These are phyloP conservation scores for Athalia rosae DNA, from an alignment of 2,888 invertebrate genomes.

Conservation along the genomic window DNA sequence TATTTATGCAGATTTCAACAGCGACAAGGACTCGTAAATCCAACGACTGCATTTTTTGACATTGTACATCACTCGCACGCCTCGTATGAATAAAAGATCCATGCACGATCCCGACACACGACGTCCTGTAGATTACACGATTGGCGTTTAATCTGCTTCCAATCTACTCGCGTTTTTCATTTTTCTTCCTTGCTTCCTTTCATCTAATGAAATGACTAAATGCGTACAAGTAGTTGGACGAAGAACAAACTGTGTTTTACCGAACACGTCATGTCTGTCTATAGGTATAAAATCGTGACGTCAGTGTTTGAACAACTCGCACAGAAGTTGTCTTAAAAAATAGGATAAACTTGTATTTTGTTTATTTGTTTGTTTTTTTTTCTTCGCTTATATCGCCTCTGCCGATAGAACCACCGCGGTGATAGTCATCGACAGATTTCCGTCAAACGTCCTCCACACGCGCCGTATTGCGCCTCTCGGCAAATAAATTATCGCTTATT, in stretches of 20 bases:
- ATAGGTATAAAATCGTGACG: not conserved
- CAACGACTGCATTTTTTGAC: not conserved
- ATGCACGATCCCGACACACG: not conserved
- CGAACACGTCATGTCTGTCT: not conserved
- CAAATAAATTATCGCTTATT: slow-evolving; percentile 7
- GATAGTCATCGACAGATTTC: slow-evolving; percentile 1
- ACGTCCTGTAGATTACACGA: not conserved
- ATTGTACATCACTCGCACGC: too few species aligned
- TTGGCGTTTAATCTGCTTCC: not conserved
- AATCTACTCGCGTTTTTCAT: not conserved
- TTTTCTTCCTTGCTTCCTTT: not conserved
- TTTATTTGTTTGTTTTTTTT: not conserved
- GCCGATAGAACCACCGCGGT: too few species aligned
- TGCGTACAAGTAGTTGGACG: too few species aligned
- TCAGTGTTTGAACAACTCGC: slow-evolving; percentile 14
- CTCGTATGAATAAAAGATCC: not conserved
- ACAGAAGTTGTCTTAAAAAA: not conserved
- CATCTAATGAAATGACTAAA: not conserved
- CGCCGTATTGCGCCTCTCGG: not conserved
- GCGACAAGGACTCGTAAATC: not conserved
- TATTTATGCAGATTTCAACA: too few species aligned
- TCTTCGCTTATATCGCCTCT: not conserved
- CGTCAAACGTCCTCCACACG: slow-evolving; percentile 16
- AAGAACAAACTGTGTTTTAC: too few species aligned
- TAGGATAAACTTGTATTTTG: not conserved